Conservation (phyloP, 2,113 vertebrate genomes). For the Tapirus terrestris region DNA sequence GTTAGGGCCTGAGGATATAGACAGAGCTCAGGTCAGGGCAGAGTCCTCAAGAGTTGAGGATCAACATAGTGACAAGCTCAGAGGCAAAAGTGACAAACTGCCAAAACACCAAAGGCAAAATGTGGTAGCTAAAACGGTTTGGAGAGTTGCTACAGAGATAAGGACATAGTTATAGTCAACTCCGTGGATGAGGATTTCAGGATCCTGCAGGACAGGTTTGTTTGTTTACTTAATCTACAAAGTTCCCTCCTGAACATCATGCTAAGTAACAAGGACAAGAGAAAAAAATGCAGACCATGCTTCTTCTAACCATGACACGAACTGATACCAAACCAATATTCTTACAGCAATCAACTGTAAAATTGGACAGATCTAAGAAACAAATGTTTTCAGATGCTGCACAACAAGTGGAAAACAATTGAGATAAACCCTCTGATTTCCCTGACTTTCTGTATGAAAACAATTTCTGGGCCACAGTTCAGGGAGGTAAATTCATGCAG, state of each 20-base stretch:
- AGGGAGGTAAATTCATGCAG: background rate
- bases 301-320: background rate
- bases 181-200: background rate
- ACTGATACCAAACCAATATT: background rate
- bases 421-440: background rate
- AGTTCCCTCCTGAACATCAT: background rate
- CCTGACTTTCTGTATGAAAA: background rate
- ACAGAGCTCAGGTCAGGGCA: background rate
- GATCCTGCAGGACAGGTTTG: background rate
- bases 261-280: background rate
- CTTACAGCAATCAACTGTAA: background rate
- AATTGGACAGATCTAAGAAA: background rate
- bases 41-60: background rate
- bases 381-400: background rate
- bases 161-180: background rate
- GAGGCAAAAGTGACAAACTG: background rate
- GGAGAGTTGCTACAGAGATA: background rate
- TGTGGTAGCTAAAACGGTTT: background rate
- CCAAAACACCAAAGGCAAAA: constrained; percentile 22
- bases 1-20: background rate
- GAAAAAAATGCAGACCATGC: background rate
- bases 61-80: background rate
- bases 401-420: background rate
- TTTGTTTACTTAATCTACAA: background rate
- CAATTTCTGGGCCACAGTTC: background rate